These are phyloP conservation scores for Aspidapion aeneum DNA, from an alignment of 2,888 invertebrate species.

Conservation along the genomic window DNA sequence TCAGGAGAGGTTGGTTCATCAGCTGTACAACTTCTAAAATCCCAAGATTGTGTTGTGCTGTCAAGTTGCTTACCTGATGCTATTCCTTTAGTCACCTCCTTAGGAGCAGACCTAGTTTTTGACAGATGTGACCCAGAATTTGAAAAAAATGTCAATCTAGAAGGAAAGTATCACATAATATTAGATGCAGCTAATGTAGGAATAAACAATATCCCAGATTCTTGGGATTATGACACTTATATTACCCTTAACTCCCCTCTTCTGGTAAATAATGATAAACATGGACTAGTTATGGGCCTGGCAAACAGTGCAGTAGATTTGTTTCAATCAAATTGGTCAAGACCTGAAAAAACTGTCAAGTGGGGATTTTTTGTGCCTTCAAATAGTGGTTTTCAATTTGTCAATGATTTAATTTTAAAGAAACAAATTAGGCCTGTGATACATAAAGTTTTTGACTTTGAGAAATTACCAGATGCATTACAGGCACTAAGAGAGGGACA, in stretches of 20 bases:
- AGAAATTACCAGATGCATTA: no score
- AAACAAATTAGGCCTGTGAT: no score
- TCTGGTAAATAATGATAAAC: conserved; percentile 71
- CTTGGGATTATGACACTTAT: conserved; percentile 65
- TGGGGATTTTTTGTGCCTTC: conserved; percentile 85
- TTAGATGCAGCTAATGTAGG: conserved; percentile 81
- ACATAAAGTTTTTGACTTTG: no score
- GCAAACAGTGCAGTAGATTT: conserved; percentile 57
- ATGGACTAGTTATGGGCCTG: conserved; percentile 64
- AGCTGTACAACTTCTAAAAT: conserved; percentile 80
- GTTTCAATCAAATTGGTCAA: conserved; percentile 52
- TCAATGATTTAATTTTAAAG: no score
- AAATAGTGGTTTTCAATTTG: conserved; percentile 61
- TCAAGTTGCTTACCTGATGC: conserved; percentile 75
- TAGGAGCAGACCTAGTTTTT: conserved; percentile 69
- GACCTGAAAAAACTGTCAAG: conserved; percentile 48
- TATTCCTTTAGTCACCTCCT: conserved; percentile 55
- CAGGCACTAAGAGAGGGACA: no score
- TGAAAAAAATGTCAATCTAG: conserved; percentile 53
- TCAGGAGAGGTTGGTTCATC: conserved; percentile 90
- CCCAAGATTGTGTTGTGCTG: conserved; percentile 70
- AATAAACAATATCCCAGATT: conserved; percentile 50
- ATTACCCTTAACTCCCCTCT: conserved; percentile 82
- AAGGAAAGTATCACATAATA: conserved; percentile 71
- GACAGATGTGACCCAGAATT: conserved; percentile 70